Evolutionary conservation across 2,797 vertebrate genomes (phyloP), one percentile per base, ranked within the genome.

Genomic region (Nyctibius grandis): DNA sequence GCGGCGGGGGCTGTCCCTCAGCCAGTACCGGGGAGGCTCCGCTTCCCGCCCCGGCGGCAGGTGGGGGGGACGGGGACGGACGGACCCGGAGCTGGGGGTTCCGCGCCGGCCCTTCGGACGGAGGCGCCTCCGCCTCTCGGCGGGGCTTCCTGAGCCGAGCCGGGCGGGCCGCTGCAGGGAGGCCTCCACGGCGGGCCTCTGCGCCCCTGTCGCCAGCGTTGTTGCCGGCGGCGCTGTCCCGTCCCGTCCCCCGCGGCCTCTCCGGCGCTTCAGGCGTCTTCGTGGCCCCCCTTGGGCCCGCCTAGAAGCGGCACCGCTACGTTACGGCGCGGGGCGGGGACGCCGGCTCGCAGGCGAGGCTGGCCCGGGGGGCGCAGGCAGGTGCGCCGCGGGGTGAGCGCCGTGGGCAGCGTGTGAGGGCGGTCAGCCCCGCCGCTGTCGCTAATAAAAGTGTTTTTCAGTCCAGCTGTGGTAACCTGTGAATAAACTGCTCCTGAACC

Each of bases 361-460:
- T 7, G 51, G n/a, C 45, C 16, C 18, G 3, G 7, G 45, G 17
- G 17, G 40, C 7, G 22, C 33, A 2, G 76, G 38, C 65, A 34
- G 88, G n/a, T 53, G 59, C 8, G 14, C n/a, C 8, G 25, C 7
- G 44, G 16, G 50, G 31, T 11, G 4, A 20, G 23, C 8, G 36
- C 28, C 6, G 15, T 5, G 34, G 17, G 12, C 36, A 2, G 63
- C 29, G 33, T 12, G 34, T 9, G 40, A 54, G 36, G 34, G 26
- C 16, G 4, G 21, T 8, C 19, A 6, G 25, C 26, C 2, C 8
- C 51, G 20, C 29, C 6, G 2, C 7, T 28, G 15, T 7, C 4
- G 2, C 26, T 26, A 9, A 4, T 28, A 42, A 14, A 57, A 21
- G 1, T 3, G 16, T 7, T 33, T 75, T 67, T 33, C 5, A 5